phyloP scores from a whole-genome alignment of 2,888 invertebrate genomes.

The Laspeyria flexula region DNA sequence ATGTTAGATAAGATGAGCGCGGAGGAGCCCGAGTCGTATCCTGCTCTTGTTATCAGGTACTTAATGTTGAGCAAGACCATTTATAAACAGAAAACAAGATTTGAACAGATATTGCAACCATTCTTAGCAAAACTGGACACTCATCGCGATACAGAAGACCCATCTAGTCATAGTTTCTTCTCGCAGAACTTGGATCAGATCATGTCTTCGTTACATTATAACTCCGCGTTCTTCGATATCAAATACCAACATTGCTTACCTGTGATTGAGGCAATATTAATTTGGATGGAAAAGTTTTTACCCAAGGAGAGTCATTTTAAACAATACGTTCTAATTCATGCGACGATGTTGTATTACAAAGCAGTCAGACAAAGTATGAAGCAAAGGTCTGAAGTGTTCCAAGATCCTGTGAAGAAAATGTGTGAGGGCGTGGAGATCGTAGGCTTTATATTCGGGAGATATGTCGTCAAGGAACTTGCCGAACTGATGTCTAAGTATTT shows the following conservation, averaged over 20 bases:
- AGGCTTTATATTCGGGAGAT: constrained; percentile 56
- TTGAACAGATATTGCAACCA: constrained; percentile 45
- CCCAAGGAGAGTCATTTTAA: constrained; percentile 56
- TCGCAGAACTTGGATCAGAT: constrained; percentile 38
- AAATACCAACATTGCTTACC: constrained; percentile 53
- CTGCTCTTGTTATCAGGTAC: constrained; percentile 57
- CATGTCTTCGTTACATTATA: constrained; percentile 51
- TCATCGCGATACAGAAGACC: background rate
- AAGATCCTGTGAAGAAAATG: constrained; percentile 34
- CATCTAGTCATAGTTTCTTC: background rate
- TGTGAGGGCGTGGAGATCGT: constrained; percentile 53
- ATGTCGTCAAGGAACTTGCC: constrained; percentile 52
- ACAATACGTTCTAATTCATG: constrained; percentile 52
- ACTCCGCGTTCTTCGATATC: constrained; percentile 51
- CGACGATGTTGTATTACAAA: constrained; percentile 64
- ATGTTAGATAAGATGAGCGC: constrained; percentile 34
- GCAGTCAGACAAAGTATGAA: constrained; percentile 53
- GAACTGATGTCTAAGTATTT: constrained; percentile 54
- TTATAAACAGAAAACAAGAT: constrained; percentile 43
- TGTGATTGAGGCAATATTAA: constrained; percentile 52
- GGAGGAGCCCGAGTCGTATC: constrained; percentile 32
- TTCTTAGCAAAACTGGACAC: constrained; percentile 52
- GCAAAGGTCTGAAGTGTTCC: constrained; percentile 51
- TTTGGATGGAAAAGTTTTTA: constrained; percentile 50
- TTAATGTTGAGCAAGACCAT: constrained; percentile 53